These are phyloP conservation scores for Ophraella communa DNA, from an alignment of 2,888 invertebrate genomes.

Conservation along the genomic window DNA sequence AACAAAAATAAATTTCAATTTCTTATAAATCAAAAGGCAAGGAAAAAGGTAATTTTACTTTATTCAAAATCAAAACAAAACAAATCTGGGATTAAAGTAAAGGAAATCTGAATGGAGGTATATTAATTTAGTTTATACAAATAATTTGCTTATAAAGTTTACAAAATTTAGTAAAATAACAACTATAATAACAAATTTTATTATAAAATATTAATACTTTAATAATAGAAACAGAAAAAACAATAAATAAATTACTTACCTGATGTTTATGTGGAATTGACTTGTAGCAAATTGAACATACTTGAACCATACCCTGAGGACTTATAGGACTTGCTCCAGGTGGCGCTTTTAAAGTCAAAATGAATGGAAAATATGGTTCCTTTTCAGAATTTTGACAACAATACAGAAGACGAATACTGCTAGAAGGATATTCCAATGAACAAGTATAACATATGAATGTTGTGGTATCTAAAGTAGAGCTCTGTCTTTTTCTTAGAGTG, in stretches of 20 bases:
- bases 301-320: slow-evolving; percentile 89
- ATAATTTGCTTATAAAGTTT: no score
- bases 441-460: slow-evolving; percentile 91
- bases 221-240: no score
- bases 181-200: no score
- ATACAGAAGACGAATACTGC: slow-evolving; percentile 81
- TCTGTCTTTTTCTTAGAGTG: slow-evolving; percentile 78
- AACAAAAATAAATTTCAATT: background rate
- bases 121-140: no score
- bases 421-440: slow-evolving; percentile 79
- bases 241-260: no score
- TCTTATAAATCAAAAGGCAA: no score
- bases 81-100: no score
- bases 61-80: no score
- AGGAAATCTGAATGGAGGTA: no score
- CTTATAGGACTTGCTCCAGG: slow-evolving; percentile 88
- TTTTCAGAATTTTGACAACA: slow-evolving; percentile 84
- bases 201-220: no score
- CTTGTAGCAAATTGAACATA: slow-evolving; percentile 87
- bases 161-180: no score
- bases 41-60: background rate
- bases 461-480: slow-evolving; percentile 68
- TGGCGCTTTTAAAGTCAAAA: slow-evolving; percentile 79
- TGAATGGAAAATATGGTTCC: slow-evolving; percentile 90
- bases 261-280: slow-evolving; percentile 76